Conservation (phyloP, 1,140 invertebrate genomes). For the Bombus soroeensis region DNA sequence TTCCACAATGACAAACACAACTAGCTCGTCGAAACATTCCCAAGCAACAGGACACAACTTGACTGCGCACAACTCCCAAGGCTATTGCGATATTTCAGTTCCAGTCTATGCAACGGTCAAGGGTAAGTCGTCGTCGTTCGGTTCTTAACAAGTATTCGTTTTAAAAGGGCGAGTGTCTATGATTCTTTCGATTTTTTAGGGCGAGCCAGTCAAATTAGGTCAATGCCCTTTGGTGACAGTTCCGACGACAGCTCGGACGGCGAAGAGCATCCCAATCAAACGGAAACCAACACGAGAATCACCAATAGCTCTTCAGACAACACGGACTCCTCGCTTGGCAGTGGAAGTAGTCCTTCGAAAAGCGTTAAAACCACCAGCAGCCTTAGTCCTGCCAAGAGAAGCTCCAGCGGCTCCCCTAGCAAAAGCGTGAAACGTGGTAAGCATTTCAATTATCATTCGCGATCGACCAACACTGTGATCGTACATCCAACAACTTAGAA, state of each 20-base stretch:
- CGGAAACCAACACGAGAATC: slow-evolving; percentile 82
- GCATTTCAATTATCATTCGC: slow-evolving; percentile 4
- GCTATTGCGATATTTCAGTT: slow-evolving; percentile 93
- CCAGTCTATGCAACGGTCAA: slow-evolving; percentile 98
- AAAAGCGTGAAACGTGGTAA: slow-evolving; percentile 86
- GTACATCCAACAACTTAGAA: slow-evolving; percentile 34
- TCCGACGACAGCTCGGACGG: slow-evolving; percentile 97
- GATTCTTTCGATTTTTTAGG: slow-evolving; percentile 79
- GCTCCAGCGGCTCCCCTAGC: slow-evolving; percentile 91
- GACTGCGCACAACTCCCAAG: slow-evolving; percentile 82
- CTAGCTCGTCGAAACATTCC: slow-evolving; percentile 81
- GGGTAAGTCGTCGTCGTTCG: slow-evolving; percentile 83
- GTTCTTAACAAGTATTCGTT: too few species aligned
- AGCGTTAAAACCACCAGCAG: slow-evolving; percentile 93
- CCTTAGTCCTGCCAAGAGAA: slow-evolving; percentile 91
- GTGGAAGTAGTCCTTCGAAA: slow-evolving; percentile 91
- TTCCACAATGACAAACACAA: slow-evolving; percentile 79
- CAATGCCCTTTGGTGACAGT: slow-evolving; percentile 97
- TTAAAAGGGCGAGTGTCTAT: neutral
- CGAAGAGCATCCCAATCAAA: slow-evolving; percentile 86
- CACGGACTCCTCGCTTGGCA: slow-evolving; percentile 84
- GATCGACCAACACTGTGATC: neutral
- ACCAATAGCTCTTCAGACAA: slow-evolving; percentile 83
- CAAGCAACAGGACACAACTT: slow-evolving; percentile 79
- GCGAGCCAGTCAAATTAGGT: slow-evolving; percentile 96